Percentiles rank a stretch among this genome's conserved stretches.
Evolutionary conservation across 2,113 vertebrate species (phyloP).

Genomic region (Rostratula benghalensis): DNA sequence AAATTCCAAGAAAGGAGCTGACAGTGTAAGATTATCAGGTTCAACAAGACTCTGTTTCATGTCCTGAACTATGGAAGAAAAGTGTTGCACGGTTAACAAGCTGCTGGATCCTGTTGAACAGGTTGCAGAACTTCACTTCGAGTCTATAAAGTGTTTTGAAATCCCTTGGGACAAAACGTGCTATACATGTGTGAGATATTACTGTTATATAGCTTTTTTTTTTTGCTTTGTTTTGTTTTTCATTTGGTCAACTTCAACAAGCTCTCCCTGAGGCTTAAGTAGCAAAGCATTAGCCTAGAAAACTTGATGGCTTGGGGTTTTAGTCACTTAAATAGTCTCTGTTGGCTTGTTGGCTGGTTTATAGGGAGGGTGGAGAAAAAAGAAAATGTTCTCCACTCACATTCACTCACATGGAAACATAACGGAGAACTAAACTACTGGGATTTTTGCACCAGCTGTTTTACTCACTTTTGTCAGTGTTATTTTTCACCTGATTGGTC

Average conservation of each 20-base stretch:
- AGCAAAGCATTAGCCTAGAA: constrained; percentile 25
- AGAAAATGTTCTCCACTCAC: not conserved
- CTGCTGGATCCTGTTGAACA: not conserved
- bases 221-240: not conserved
- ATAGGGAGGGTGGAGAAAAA: constrained; percentile 27
- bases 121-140: not conserved
- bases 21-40: constrained; percentile 37
- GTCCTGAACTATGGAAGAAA: not conserved
- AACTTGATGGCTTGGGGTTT: constrained; percentile 18
- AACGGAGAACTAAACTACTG: not conserved
- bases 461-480: not conserved
- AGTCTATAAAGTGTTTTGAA: not conserved
- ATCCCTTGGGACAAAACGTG: not conserved
- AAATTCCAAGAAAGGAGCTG: constrained; percentile 26
- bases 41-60: not conserved
- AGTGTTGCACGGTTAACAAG: not conserved
- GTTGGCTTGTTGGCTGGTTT: constrained; percentile 43
- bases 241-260: not conserved
- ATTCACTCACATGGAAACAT: constrained; percentile 4
- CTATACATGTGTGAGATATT: not conserved
- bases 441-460: not conserved
- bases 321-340: constrained; percentile 45
- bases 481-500: constrained; percentile 1
- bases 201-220: not conserved
- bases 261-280: not conserved